Evolutionary conservation across 2,797 vertebrate genomes (phyloP).

Genomic region (Serranus cabrilla): DNA sequence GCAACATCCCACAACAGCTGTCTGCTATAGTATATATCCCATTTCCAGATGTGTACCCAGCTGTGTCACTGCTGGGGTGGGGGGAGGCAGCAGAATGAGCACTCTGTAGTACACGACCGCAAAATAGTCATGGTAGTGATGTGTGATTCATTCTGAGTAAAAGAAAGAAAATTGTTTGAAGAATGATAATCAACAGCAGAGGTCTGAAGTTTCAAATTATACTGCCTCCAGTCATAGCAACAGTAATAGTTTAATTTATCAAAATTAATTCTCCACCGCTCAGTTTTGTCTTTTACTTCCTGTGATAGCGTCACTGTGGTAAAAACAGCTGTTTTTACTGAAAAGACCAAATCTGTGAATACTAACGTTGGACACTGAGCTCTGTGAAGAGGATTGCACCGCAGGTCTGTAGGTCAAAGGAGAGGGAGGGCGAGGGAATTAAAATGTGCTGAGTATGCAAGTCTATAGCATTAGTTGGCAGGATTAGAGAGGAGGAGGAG

Average conservation of each 20-base stretch:
- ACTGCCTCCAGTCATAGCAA: background rate
- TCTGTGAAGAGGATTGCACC: constrained; percentile 32
- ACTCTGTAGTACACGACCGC: background rate
- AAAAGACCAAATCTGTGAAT: constrained; percentile 19
- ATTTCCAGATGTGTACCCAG: constrained; percentile 64
- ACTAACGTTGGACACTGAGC: constrained; percentile 3
- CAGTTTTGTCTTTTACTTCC: background rate
- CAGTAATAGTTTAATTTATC: background rate
- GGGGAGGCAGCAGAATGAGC: background rate
- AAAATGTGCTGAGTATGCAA: constrained; percentile 81
- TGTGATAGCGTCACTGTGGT: background rate
- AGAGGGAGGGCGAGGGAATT: constrained; percentile 67
- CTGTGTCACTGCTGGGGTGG: constrained; percentile 29
- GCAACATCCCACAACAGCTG: constrained; percentile 58
- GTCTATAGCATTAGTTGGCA: constrained; percentile 75
- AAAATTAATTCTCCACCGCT: background rate
- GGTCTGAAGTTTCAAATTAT: background rate
- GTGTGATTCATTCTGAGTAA: constrained; percentile 8
- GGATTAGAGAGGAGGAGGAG: constrained; percentile 76
- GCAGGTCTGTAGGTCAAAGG: constrained; percentile 76
- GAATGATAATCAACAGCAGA: constrained; percentile 1
- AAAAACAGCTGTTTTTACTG: background rate
- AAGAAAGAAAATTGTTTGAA: background rate
- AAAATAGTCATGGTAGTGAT: constrained; percentile 6
- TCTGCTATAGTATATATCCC: constrained; percentile 30